Evolutionary conservation across 2,113 vertebrate species (phyloP), one percentile per base, ranked within the genome.

Genomic region (Ciconia boyciana): DNA sequence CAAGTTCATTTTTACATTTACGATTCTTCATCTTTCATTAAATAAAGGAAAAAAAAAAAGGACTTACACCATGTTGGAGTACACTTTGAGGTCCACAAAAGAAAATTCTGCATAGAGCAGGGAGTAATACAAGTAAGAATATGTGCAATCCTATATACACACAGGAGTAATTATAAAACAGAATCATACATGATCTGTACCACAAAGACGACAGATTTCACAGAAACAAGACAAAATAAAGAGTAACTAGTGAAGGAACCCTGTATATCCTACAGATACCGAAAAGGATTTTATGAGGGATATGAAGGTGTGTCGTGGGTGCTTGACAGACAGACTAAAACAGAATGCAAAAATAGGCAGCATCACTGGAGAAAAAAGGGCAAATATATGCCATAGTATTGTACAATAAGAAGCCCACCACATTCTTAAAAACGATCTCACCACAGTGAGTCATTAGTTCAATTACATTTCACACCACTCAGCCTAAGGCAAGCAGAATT

Each of bases 391-490:
- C 70, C 74, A 82, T 1, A 52, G 74, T 91, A 93, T 90, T 85
- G 91, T 93, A 93, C 84, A 90, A 93, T 93, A 89, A 87, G 89
- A 89, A 96, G 87, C 91, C 91, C 94, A 95, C 95, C 61, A 49
- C 62, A 65, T 83, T 90, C 82, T 96, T 87, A 39, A 87, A 93
- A 95, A 88, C 76, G 2, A 85, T 93, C 91, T 95, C 74, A 96
- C 41, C 58, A 69, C 49, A 79, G 54, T 83, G 96, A 96, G 69
- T 96, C 96, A 80, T 93, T 96, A 96, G 75, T 91, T 95, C 93
- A 91, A 85, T 89, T 91, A 87, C 57, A 94, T 87, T 89, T 91
- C 96, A 95, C 78, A 94, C 87, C 70, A 76, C 61, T 88, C 84
- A 87, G 91, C 91, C 84, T 94, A 93, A 94, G 81, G 94, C 87